Conservation (phyloP, 2,797 vertebrate genomes). For the Thaleichthys pacificus region DNA sequence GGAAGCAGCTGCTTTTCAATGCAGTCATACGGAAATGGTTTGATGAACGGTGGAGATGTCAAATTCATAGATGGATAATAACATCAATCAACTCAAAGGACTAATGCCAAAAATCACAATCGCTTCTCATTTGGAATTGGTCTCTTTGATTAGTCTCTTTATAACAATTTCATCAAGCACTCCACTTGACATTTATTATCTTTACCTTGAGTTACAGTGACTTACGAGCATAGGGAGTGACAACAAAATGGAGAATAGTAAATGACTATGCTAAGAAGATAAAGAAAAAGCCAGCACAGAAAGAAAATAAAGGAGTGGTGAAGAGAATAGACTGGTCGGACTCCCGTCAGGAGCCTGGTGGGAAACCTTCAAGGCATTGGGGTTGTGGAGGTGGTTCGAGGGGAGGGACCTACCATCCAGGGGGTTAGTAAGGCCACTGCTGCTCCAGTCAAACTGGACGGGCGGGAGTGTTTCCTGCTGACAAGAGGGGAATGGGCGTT, state of each 20-base stretch:
- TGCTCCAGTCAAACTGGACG: slow-evolving; percentile 99
- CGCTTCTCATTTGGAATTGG: neutral
- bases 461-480: slow-evolving; percentile 94
- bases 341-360: neutral
- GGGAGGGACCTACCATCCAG: slow-evolving; percentile 90
- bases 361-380: slow-evolving; percentile 66
- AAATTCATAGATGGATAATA: no score
- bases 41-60: no score
- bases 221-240: neutral
- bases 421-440: slow-evolving; percentile 99
- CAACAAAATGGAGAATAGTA: neutral
- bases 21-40: neutral
- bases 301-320: neutral
- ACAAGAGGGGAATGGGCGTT: slow-evolving; percentile 2
- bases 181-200: neutral
- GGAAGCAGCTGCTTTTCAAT: no score
- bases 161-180: neutral
- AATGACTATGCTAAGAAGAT: neutral
- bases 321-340: neutral
- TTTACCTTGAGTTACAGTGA: neutral
- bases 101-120: neutral
- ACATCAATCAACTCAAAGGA: no score
- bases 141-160: neutral
- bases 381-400: slow-evolving; percentile 65
- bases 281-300: neutral